phyloP scores from a whole-genome alignment of 2,888 invertebrate genomes.

The Phanerotoma sp. region DNA sequence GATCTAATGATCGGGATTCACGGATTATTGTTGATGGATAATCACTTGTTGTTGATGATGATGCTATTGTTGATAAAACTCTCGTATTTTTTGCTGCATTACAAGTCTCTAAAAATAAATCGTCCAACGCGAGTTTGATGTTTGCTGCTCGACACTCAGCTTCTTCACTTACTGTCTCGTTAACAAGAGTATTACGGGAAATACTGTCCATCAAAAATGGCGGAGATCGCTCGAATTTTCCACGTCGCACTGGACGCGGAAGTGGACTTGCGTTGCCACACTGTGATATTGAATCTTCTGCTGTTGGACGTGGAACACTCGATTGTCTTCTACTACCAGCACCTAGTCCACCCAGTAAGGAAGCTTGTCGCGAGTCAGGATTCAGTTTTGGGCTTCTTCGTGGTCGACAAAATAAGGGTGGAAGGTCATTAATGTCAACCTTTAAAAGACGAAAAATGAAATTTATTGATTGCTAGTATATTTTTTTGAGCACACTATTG shows the following conservation, averaged over 20 bases:
- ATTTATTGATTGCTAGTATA: background rate
- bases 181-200: slow-evolving; percentile 59
- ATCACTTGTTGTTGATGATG: slow-evolving; percentile 59
- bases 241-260: slow-evolving; percentile 44
- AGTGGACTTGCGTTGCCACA: slow-evolving; percentile 61
- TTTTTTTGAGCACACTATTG: too few relatives aligned
- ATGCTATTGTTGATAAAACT: slow-evolving; percentile 68
- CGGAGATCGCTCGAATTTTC: slow-evolving; percentile 58
- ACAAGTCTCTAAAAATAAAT: slow-evolving; percentile 44
- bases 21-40: slow-evolving; percentile 57
- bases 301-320: slow-evolving; percentile 60
- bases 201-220: slow-evolving; percentile 60
- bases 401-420: slow-evolving; percentile 82
- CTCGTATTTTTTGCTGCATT: slow-evolving; percentile 51
- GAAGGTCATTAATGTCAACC: slow-evolving; percentile 56
- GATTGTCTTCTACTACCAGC: slow-evolving; percentile 67
- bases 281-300: slow-evolving; percentile 53
- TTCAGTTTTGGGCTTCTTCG: slow-evolving; percentile 76
- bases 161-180: slow-evolving; percentile 43
- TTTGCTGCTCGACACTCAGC: slow-evolving; percentile 43
- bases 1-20: slow-evolving; percentile 69
- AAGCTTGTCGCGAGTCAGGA: slow-evolving; percentile 76
- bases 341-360: slow-evolving; percentile 67
- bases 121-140: slow-evolving; percentile 50
- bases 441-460: slow-evolving; percentile 26